A percentile compares a stretch with the other conserved stretches of the same genome.
These are phyloP conservation scores for Semotilus atromaculatus DNA, from an alignment of 2,797 vertebrate genomes.

Conservation along the genomic window DNA sequence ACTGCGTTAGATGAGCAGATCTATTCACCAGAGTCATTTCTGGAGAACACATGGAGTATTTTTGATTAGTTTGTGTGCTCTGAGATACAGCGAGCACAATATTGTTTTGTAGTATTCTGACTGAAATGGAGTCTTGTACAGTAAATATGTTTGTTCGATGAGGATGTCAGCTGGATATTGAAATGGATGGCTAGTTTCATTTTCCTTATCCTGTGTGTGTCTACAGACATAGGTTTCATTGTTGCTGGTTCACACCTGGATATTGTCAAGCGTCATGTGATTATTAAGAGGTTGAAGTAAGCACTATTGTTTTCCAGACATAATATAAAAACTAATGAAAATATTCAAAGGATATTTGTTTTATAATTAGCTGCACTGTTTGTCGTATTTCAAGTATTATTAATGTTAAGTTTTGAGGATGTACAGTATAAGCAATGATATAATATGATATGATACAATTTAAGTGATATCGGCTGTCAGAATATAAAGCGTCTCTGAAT, in stretches of 20 bases:
- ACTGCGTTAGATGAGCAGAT: not conserved
- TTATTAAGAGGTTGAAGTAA: not conserved
- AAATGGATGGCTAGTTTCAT: not conserved
- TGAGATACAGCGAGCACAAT: slow-evolving; percentile 7
- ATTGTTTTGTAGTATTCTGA: slow-evolving; percentile 4
- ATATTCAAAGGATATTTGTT: not conserved
- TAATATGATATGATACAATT: not conserved
- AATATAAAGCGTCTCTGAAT: slow-evolving; percentile 24
- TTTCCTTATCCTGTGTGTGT: not conserved
- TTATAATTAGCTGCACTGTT: slow-evolving; percentile 4
- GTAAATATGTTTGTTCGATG: slow-evolving; percentile 7
- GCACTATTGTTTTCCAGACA: not conserved
- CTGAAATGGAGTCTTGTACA: slow-evolving; percentile 1
- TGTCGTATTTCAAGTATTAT: not conserved
- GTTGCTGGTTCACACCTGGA: not conserved
- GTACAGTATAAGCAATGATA: not conserved
- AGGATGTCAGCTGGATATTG: slow-evolving; percentile 2
- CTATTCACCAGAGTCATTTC: slow-evolving; percentile 23
- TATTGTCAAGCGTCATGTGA: not conserved
- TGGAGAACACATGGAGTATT: slow-evolving; percentile 7
- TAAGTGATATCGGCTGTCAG: not conserved
- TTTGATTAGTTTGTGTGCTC: slow-evolving; percentile 26
- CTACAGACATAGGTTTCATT: not conserved
- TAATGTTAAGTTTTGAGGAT: not conserved
- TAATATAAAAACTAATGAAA: not conserved